Evolutionary conservation across 2,797 vertebrate species (phyloP), one percentile per base, ranked within the genome.

Genomic region (Helarctos malayanus): DNA sequence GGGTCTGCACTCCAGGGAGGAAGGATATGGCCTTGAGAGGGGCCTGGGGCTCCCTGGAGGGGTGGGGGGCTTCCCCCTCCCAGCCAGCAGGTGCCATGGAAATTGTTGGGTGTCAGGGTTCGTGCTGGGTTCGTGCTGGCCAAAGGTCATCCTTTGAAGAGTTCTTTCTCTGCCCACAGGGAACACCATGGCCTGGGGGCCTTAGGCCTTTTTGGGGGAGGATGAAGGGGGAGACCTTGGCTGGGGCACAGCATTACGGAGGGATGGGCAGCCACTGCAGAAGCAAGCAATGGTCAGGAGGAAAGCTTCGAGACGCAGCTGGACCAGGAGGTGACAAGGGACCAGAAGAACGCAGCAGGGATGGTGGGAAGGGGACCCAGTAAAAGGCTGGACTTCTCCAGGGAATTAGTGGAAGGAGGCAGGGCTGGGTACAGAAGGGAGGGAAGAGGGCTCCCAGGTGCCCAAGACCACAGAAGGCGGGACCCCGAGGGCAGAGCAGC

Each of bases 401-500:
- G 83, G 32, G 21, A 35, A 52, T 68, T 7, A 7, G 59, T 10
- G 12, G 56, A 8, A 23, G 18, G 41, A 15, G 56, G n/a, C n/a
- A 10, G 54, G 9, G 41, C 52, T 15, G 54, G 21, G 27, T 14
- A 3, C 32, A 4, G 1, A 16, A 12, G 35, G 2, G 19, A 15
- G 32, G 56, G 38, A 81, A 38, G 35, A 69, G 27, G 32, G 25
- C 61, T 15, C 29, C 15, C 10, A 15, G 32, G 9, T 29, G 52
- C 9, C 18, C 1, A 41, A 16, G 52, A 23, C 11, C 4, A 47
- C 0, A 3, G 35, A 13, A 21, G 1, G 32, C 12, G 19, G 35
- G 18, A 29, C 45, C 27, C 59, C 0, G 6, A 7, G 13, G 0
- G 0, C 38, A 23, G 21, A 71, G 54, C 45, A 13, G 32, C 7